phyloP scores from a whole-genome alignment of 2,888 invertebrate species.

The Melieria picta region DNA sequence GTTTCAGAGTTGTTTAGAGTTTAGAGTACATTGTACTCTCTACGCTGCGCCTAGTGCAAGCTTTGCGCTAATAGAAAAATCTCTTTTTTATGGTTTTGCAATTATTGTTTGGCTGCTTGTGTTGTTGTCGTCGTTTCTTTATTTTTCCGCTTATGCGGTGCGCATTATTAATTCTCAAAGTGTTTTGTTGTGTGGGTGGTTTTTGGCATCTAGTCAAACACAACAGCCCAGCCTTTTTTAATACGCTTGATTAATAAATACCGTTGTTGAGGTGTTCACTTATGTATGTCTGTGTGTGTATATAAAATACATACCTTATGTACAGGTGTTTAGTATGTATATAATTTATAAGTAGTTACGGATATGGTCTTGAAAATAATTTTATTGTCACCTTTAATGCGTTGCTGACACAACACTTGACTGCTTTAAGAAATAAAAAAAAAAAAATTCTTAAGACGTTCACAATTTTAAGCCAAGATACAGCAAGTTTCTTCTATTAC shows the following conservation, averaged over 20 bases:
- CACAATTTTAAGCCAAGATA: too few relatives aligned
- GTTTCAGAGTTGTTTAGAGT: background rate
- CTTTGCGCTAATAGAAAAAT: background rate
- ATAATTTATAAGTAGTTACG: too few relatives aligned
- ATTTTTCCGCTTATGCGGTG: background rate
- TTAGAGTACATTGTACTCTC: conserved; percentile 12
- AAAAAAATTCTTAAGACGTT: too few relatives aligned
- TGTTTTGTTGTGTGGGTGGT: conserved; percentile 3
- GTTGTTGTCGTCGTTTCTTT: background rate
- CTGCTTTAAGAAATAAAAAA: too few relatives aligned
- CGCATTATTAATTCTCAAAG: background rate
- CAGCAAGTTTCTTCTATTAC: too few relatives aligned
- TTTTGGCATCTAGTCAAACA: background rate
- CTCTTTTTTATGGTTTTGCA: conserved; percentile 3
- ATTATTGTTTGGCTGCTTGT: background rate
- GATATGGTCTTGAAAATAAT: too few relatives aligned
- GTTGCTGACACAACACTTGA: too few relatives aligned
- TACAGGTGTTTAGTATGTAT: too few relatives aligned
- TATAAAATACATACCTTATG: too few relatives aligned
- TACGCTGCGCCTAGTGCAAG: background rate
- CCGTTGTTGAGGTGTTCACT: too few relatives aligned
- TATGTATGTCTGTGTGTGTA: too few relatives aligned
- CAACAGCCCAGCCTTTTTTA: background rate
- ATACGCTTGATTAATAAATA: background rate
- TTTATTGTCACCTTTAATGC: too few relatives aligned